These are phyloP conservation scores for Merluccius polli DNA, from an alignment of 2,797 vertebrate species.

Conservation along the genomic window DNA sequence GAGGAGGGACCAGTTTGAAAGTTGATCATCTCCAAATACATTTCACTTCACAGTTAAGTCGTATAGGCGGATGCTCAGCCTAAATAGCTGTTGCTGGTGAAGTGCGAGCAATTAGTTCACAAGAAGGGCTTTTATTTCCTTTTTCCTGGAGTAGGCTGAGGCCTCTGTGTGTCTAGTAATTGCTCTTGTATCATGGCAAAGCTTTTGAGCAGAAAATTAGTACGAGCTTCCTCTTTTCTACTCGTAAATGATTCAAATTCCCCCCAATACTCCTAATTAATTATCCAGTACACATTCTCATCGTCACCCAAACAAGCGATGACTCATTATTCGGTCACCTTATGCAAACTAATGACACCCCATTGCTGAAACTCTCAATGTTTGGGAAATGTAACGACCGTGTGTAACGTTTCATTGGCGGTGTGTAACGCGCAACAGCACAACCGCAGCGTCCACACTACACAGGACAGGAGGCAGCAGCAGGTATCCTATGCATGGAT, in stretches of 20 bases:
- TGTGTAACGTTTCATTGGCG: not conserved
- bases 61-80: constrained; percentile 49
- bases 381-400: not conserved
- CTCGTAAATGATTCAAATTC: not conserved
- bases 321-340: not conserved
- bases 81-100: constrained; percentile 61
- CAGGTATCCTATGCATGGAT: constrained; percentile 58
- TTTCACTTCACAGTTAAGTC: not conserved
- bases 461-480: too few relatives aligned
- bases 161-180: not conserved
- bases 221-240: not conserved
- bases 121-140: not conserved
- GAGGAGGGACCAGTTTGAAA: not conserved
- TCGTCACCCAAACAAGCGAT: not conserved
- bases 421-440: too few relatives aligned
- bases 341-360: not conserved
- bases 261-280: not conserved
- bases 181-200: not conserved
- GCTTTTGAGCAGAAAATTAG: not conserved
- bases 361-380: not conserved
- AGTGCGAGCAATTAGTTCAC: constrained; percentile 58
- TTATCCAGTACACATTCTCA: not conserved
- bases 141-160: not conserved
- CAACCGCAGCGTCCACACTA: too few relatives aligned
- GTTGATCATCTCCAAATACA: not conserved